Evolutionary conservation across 2,113 vertebrate species (phyloP), one percentile per base, ranked within the genome.

Genomic region (Charadrius vociferus): DNA sequence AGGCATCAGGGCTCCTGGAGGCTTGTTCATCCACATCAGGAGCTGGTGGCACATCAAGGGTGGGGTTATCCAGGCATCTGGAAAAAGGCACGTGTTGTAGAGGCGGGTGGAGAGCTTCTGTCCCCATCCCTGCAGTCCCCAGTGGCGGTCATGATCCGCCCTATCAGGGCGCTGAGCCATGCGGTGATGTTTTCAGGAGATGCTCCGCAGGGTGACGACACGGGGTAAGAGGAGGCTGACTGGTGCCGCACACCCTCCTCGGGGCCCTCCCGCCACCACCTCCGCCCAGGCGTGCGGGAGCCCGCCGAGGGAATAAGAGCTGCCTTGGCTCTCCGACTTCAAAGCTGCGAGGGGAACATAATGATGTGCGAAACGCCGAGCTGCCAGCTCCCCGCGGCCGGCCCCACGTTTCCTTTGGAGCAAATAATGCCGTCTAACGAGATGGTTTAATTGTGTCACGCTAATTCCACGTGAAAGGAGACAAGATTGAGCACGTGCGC

Each of bases 381-480:
- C 96, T 96, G 97, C 95, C 97, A 96, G 96, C 80, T 88, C 87
- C 84, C 95, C 9, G 26, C 4, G 9, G 88, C 96, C 19, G 56
- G 94, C 81, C 86, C 92, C 86, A 36, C 36, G 39, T 74, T 92
- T 92, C 96, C 95, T 96, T 92, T 66, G 86, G 95, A 96, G 94
- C 67, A 87, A 93, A 81, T 78, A 96, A 95, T 74, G 83, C 81
- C 3, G 43, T 55, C 96, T 93, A 92, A 86, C 21, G 20, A 95
- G 88, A 90, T 27, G 65, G 63, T 94, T 97, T 95, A 93, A 96
- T 67, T 73, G 92, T 81, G 95, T 93, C 77, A 79, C 9, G 13
- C 68, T 90, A 85, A 97, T 97, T 93, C 89, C 92, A 88, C 21
- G 58, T 61, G 86, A 94, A 92, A 96, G 62, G 70, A 96, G 82